phyloP scores from a whole-genome alignment of 2,888 invertebrate genomes.

The Gisinianus flammeolus region DNA sequence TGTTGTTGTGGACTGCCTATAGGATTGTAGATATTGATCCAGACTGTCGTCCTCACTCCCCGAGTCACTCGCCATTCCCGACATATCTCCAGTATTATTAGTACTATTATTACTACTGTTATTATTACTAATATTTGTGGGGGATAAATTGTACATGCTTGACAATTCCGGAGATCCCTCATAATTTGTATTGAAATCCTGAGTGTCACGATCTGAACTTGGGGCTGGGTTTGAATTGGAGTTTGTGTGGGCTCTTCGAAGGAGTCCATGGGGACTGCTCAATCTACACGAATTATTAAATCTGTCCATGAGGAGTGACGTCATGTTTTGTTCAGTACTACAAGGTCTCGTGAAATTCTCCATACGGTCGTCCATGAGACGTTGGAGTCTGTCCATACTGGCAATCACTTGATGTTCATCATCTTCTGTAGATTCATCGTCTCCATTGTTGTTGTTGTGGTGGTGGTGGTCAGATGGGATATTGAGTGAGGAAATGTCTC shows the following conservation, averaged over 20 bases:
- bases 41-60: background rate
- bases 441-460: background rate
- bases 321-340: background rate
- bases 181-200: background rate
- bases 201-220: background rate
- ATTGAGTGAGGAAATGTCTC: background rate
- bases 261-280: background rate
- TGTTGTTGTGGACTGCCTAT: background rate
- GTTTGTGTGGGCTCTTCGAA: background rate
- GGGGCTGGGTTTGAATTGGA: background rate
- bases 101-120: too few relatives aligned
- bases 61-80: background rate
- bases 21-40: slow-evolving; percentile 11
- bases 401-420: background rate
- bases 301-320: background rate
- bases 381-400: background rate
- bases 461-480: background rate
- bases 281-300: background rate
- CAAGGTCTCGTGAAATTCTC: background rate
- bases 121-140: background rate
- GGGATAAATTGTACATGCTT: background rate
- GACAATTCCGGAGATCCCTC: background rate
- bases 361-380: background rate
- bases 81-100: background rate
- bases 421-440: background rate